Conservation (phyloP, 2,113 vertebrate genomes). For the Eleginops maclovinus region DNA sequence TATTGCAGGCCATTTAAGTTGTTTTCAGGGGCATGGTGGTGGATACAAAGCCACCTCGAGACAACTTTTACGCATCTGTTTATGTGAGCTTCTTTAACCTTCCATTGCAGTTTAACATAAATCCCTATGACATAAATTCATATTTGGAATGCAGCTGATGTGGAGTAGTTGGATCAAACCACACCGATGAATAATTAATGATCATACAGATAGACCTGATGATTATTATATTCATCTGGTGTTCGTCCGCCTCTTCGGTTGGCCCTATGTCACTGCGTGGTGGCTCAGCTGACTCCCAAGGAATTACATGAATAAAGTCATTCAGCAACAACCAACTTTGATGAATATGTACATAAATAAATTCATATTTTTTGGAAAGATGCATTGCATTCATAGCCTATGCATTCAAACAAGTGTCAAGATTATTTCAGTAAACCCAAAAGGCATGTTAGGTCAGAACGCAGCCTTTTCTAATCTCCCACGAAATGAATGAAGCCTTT, state of each 20-base stretch:
- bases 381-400: not conserved
- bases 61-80: conserved; percentile 27
- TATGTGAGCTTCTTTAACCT: not conserved
- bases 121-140: conserved; percentile 5
- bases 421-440: conserved; percentile 18
- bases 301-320: not conserved
- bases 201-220: not conserved
- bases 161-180: not conserved
- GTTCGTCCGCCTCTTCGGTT: conserved; percentile 15
- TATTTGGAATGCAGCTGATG: conserved; percentile 1
- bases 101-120: conserved; percentile 15
- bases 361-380: not conserved
- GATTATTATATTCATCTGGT: not conserved
- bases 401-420: conserved; percentile 31
- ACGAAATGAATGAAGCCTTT: conserved; percentile 64
- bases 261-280: not conserved
- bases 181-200: conserved; percentile 11
- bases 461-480: conserved; percentile 21
- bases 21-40: conserved; percentile 55
- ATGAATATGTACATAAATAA: not conserved
- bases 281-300: not conserved
- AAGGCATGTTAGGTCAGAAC: conserved; percentile 41
- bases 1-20: conserved; percentile 76
- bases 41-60: conserved; percentile 43
- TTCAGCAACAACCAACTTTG: not conserved